phyloP scores from a whole-genome alignment of 2,113 vertebrate species.

The Callipepla squamata region DNA sequence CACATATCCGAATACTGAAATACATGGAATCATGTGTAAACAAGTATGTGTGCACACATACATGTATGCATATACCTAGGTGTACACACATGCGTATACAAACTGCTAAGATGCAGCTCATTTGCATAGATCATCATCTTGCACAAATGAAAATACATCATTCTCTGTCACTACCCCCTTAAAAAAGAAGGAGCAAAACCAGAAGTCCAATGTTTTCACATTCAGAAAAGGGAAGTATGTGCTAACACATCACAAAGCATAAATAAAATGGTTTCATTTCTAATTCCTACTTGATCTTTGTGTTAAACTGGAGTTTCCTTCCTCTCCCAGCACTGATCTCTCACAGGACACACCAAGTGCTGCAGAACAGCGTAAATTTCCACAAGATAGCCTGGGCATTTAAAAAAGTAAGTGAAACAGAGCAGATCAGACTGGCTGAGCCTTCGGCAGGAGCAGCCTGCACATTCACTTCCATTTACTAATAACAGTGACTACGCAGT shows the following conservation, averaged over 20 bases:
- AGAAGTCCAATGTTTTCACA: background rate
- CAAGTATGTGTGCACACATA: no score
- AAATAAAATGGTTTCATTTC: constrained; percentile 45
- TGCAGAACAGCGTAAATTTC: background rate
- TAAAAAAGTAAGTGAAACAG: background rate
- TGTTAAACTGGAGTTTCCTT: constrained; percentile 41
- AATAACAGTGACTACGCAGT: background rate
- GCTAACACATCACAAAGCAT: background rate
- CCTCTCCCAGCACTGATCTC: background rate
- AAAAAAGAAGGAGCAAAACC: background rate
- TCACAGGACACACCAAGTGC: background rate
- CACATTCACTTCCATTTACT: constrained; percentile 1
- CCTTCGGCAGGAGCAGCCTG: background rate
- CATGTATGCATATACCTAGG: background rate
- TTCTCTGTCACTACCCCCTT: background rate
- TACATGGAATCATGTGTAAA: background rate
- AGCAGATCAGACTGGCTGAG: background rate
- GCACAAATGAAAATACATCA: background rate
- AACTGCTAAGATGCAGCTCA: background rate
- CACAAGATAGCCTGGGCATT: background rate
- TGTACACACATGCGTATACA: background rate
- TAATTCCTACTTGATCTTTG: constrained; percentile 22
- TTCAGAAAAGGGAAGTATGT: constrained; percentile 13
- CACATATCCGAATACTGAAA: background rate
- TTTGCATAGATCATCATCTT: background rate